Evolutionary conservation across 1,140 invertebrate species (phyloP).

Genomic region (Lordiphosa stackelbergi): DNA sequence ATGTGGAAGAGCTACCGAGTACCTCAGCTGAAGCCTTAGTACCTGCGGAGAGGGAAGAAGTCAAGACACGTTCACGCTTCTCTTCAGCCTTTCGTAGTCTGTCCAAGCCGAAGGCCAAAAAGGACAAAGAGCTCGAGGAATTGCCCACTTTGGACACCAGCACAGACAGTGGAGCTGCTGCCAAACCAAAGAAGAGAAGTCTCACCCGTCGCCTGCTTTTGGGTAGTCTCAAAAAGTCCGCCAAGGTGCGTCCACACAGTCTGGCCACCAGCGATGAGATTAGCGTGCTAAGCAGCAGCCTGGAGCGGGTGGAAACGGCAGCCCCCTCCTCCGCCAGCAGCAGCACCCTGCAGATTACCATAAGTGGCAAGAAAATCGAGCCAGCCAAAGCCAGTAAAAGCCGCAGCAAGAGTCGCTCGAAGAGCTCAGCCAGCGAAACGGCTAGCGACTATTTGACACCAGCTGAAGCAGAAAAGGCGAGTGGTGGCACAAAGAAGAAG

Average conservation of each 20-base stretch:
- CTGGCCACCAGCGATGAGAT: conserved; percentile 50
- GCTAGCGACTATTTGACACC: conserved; percentile 64
- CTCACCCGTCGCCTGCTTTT: conserved; percentile 57
- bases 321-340: conserved; percentile 28
- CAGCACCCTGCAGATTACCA: conserved; percentile 66
- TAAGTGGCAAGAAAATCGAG: conserved; percentile 70
- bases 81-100: conserved; percentile 69
- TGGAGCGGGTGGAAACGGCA: conserved; percentile 21
- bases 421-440: conserved; percentile 51
- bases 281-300: conserved; percentile 10
- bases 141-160: conserved; percentile 25
- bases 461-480: conserved; percentile 10
- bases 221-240: conserved; percentile 47
- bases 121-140: conserved; percentile 24
- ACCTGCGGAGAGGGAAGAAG: conserved; percentile 4
- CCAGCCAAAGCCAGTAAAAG: conserved; percentile 20
- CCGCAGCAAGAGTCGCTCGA: conserved; percentile 35
- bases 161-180: conserved; percentile 25
- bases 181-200: conserved; percentile 63
- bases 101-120: conserved; percentile 54
- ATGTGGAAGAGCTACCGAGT: conserved; percentile 9
- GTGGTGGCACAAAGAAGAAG: conserved; percentile 17
- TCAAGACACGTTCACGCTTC: conserved; percentile 69
- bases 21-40: conserved; percentile 5
- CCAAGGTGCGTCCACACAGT: conserved; percentile 61